These are phyloP conservation scores for Acrocephalus arundinaceus DNA, from an alignment of 2,113 vertebrate genomes.

Conservation along the genomic window DNA sequence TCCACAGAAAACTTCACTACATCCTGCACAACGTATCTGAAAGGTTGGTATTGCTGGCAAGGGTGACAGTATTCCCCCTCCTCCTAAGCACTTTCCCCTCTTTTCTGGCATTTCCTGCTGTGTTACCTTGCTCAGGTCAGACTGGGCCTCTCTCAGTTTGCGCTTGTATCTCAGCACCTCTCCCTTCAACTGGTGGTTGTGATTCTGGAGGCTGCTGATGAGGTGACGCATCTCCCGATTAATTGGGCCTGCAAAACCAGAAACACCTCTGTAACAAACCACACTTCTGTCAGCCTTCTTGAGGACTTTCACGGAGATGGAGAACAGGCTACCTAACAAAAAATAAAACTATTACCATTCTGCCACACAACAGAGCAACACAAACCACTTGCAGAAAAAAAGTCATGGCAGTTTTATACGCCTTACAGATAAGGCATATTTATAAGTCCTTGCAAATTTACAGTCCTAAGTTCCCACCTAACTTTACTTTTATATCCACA, in stretches of 20 bases:
- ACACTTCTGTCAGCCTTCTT: not conserved
- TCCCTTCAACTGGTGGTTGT: constrained; percentile 97
- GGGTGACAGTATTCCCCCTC: not conserved
- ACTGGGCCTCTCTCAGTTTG: constrained; percentile 88
- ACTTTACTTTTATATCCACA: not conserved
- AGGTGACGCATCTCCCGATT: constrained; percentile 97
- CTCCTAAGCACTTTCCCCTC: not conserved
- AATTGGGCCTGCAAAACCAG: constrained; percentile 84
- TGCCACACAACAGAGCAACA: not conserved
- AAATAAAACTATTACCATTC: not conserved
- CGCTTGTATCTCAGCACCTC: constrained; percentile 93
- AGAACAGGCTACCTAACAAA: not conserved
- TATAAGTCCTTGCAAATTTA: not conserved
- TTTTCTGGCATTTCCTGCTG: not conserved
- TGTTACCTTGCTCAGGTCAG: constrained; percentile 89
- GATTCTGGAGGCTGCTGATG: constrained; percentile 95
- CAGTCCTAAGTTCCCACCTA: not conserved
- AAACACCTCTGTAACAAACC: not conserved
- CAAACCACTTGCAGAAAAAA: not conserved
- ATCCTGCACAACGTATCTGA: not conserved
- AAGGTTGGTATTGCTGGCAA: not conserved
- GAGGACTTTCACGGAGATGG: not conserved
- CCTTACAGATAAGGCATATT: no score
- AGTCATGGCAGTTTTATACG: not conserved
- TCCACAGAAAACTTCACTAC: not conserved